Conservation (phyloP, 2,888 invertebrate genomes). For the Holacanthella duospinosa region DNA sequence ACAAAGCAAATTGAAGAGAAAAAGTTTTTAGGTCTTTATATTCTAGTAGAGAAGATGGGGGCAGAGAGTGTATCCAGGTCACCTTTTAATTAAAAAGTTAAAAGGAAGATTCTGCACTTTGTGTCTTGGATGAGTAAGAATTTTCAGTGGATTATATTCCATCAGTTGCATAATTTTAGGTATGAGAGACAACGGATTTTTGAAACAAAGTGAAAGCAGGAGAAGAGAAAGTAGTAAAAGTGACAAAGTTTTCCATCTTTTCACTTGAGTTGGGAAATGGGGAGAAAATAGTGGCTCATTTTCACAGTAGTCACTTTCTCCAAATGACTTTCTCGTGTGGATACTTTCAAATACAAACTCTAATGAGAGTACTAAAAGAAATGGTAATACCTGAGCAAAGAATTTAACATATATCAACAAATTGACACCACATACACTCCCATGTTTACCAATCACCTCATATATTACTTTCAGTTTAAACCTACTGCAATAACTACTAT, state of each 20-base stretch:
- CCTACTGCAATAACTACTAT: too few species aligned
- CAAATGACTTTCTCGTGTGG: constrained; percentile 3
- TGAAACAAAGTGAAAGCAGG: constrained; percentile 22
- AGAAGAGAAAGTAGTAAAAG: constrained; percentile 10
- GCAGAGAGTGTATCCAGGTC: too few species aligned
- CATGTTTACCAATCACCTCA: too few species aligned
- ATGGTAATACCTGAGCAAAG: not conserved
- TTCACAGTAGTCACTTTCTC: not conserved
- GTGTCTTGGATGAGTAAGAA: not conserved
- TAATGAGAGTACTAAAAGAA: not conserved
- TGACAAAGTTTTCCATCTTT: not conserved
- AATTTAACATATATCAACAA: not conserved
- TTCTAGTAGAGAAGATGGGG: too few species aligned
- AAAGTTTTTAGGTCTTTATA: too few species aligned
- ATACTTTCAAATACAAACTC: not conserved
- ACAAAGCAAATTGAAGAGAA: too few species aligned
- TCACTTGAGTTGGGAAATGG: not conserved
- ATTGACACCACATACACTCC: not conserved
- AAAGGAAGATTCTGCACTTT: not conserved
- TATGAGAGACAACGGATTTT: constrained; percentile 10
- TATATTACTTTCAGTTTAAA: too few species aligned
- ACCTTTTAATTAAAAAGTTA: not conserved
- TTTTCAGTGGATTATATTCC: not conserved
- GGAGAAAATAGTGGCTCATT: not conserved
- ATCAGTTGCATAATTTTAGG: not conserved